Base-by-base conservation (phyloP, 2,888 invertebrate species). In the Zootermopsis nevadensis region DNA sequence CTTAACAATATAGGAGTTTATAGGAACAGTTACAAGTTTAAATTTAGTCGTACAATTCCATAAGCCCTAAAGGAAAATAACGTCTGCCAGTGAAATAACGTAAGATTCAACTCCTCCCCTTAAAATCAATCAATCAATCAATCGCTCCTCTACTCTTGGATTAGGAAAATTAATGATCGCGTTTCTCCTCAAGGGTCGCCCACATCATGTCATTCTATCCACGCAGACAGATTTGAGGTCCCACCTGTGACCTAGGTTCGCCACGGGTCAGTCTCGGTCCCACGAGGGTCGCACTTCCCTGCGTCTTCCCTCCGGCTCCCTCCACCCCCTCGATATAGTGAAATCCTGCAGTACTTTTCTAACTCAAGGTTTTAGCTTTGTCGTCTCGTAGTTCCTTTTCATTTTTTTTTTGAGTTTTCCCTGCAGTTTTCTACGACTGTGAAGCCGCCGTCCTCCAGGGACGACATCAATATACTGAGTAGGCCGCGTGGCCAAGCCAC, bases 381-480 rank as follows among this genome's bases (percentile, higher is more conserved):
- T 66, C 66, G 79, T 55, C 66, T 55, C 79, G 38, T 74, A 74
- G 60, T 79, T 66, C 79, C 66, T 79, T 79, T 79, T 79, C 79
- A 79, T 79, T 79, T 79, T 79, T 79, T 79, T 79, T 79, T 79
- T 79, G 79, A 79, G 79, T 79, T 66, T n/a, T 79, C 55, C 79
- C 79, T 24, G 74, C 74, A 69, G 69, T 69, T 69, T 69, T 33
- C 69, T 38, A 22, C 69, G 33, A 31, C 69, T 69, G 31, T 33
- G 69, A 69, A 69, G 30, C 24, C 48, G 48, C 31, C 31, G 2
- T 3, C 35, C 81, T 30, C 81, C 0, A 24, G 81, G 74, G 81
- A 81, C 35, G n/a, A 55, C 81, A 81, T 81, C 72, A 81, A 81
- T 74, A 81, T 53, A 81, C 55, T 79, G 60, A 80, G 60, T 60